These are phyloP conservation scores for Ferdinandea cuprea DNA, from an alignment of 2,888 invertebrate species.

Conservation along the genomic window DNA sequence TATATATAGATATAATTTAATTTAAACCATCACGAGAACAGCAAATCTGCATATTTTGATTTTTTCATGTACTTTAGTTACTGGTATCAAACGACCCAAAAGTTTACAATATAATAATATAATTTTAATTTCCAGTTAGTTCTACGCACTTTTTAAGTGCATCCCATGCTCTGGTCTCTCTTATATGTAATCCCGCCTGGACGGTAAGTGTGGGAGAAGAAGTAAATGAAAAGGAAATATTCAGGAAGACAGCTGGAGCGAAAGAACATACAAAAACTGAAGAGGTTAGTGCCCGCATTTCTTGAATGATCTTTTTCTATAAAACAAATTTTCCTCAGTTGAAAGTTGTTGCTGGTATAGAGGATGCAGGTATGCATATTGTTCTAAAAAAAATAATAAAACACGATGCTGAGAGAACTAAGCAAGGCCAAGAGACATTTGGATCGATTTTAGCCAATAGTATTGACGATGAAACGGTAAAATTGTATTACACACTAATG, in stretches of 20 bases:
- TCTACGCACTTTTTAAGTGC: constrained; percentile 82
- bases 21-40: too few species aligned
- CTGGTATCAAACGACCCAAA: too few species aligned
- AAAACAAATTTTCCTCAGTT: constrained; percentile 75
- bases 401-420: constrained; percentile 84
- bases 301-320: not conserved
- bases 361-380: constrained; percentile 90
- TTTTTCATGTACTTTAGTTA: too few species aligned
- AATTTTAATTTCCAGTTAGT: constrained; percentile 76
- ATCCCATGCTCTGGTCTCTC: constrained; percentile 83
- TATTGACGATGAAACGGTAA: constrained; percentile 85
- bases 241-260: constrained; percentile 61
- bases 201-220: constrained; percentile 81
- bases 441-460: constrained; percentile 85
- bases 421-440: constrained; percentile 84
- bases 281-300: constrained; percentile 55
- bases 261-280: constrained; percentile 59
- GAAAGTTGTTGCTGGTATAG: constrained; percentile 84
- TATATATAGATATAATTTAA: too few species aligned
- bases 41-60: too few species aligned
- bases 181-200: constrained; percentile 84
- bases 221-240: not conserved
- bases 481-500: too few species aligned
- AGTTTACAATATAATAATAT: too few species aligned
- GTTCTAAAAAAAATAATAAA: constrained; percentile 89